phyloP scores from a whole-genome alignment of 2,888 invertebrate genomes.

The Psylliodes chrysocephalus region DNA sequence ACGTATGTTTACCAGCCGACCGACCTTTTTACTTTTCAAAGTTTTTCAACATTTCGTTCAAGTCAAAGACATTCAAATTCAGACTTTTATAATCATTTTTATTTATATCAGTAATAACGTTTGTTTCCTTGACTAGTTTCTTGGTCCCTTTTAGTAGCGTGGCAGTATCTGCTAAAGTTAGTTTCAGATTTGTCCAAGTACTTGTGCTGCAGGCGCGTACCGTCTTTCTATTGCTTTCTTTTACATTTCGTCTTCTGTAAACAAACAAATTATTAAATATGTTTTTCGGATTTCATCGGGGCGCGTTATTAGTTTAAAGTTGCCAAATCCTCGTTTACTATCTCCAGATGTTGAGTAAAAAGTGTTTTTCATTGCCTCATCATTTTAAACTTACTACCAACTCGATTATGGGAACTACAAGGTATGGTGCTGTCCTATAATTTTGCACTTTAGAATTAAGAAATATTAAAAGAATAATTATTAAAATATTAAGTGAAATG shows the following conservation, averaged over 20 bases:
- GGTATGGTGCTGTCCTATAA: too few relatives aligned
- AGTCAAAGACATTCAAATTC: constrained; percentile 49
- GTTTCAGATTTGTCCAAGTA: constrained; percentile 30
- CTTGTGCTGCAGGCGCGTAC: constrained; percentile 39
- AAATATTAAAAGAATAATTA: too few relatives aligned
- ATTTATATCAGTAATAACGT: constrained; percentile 44
- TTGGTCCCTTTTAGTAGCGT: constrained; percentile 64
- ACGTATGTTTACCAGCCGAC: not conserved
- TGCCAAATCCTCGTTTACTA: not conserved
- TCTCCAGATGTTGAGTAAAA: too few relatives aligned
- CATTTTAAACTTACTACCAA: too few relatives aligned
- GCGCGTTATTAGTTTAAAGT: not conserved
- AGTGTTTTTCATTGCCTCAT: too few relatives aligned
- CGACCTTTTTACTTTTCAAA: constrained; percentile 16
- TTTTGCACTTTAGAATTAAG: too few relatives aligned
- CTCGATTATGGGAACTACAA: too few relatives aligned
- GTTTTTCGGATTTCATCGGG: constrained; percentile 3
- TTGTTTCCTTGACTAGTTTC: constrained; percentile 41
- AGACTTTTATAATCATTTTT: constrained; percentile 47
- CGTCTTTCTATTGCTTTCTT: constrained; percentile 52
- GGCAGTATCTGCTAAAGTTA: constrained; percentile 69
- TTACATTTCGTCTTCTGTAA: constrained; percentile 58
- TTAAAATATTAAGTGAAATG: too few relatives aligned
- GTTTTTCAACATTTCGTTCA: constrained; percentile 46
- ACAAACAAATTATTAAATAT: constrained; percentile 24